Percentiles rank a stretch among this genome's conserved stretches.
Evolutionary conservation across 2,113 vertebrate species (phyloP).

Genomic region (Podiceps cristatus): DNA sequence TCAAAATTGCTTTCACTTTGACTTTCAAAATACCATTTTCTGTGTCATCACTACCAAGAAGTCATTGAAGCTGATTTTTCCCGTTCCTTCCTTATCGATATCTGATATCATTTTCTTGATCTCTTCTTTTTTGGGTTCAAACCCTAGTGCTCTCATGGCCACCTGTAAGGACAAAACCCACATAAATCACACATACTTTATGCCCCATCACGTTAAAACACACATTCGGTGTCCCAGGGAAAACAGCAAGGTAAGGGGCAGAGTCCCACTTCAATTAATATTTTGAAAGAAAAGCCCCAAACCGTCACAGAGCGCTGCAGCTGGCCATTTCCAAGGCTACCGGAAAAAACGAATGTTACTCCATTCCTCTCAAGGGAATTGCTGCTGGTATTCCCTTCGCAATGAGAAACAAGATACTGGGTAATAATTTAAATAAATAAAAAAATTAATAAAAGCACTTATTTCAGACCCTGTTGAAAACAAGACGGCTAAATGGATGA

Average conservation of each 20-base stretch:
- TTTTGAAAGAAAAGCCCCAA: not conserved
- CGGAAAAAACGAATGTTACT: not conserved
- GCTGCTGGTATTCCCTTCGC: not conserved
- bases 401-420: not conserved
- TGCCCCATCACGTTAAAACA: not conserved
- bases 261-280: not conserved
- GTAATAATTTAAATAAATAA: not conserved
- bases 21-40: conserved; percentile 85
- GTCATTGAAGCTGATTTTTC: conserved; percentile 89
- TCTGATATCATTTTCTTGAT: conserved; percentile 92
- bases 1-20: not conserved
- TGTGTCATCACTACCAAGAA: conserved; percentile 91
- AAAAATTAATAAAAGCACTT: not conserved
- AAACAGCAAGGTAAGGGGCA: not conserved
- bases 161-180: conserved; percentile 75
- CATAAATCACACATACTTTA: not conserved
- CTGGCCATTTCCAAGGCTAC: not conserved
- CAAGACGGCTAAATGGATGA: not conserved
- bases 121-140: conserved; percentile 94
- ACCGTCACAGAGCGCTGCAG: not conserved
- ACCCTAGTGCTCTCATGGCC: conserved; percentile 93
- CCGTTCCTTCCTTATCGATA: conserved; percentile 89
- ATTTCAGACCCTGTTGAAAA: not conserved
- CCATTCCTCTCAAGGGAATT: not conserved
- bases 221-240: accelerated